Base-by-base conservation (phyloP, 30 jellyfish, hydroid and myxozoan species). In the Haliclystus octoradiatus region DNA sequence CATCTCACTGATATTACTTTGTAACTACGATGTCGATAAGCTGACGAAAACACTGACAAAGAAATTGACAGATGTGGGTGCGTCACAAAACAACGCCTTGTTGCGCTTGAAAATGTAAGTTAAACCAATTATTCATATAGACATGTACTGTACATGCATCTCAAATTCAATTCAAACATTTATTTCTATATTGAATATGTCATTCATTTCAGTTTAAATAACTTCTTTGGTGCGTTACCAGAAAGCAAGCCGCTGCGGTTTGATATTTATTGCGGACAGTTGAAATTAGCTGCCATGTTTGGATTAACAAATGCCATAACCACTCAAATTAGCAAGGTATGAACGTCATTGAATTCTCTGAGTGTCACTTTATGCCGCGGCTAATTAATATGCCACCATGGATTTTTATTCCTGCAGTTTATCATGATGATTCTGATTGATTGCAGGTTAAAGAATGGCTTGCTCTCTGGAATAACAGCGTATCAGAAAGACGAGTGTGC, bases 1-100 rank as follows among this genome's bases (percentile, higher is more conserved):
- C 61, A 88, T 88, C 7, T 88, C 94, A 22, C 84, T 88, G 50
- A 88, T 88, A 28, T 90, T 88, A 14, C 84, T 88, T 1, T 88
- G 97, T 71, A 71, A 93, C 26, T 53, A 67, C 1, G 97, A 88
- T 31, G 34, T 76, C 33, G 97, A 81, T 52, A 88, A 88, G 50
- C 80, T 88, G 74, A 70, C 94, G 5, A 69, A 65, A 35, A 80
- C 70, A 50, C 74, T 88, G 29, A 69, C 87, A 25, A 57, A 83
- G 23, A 88, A 88, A 71, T 31, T 88, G 9, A 88, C 95, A 30
- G 97, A 88, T 29, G 84, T 88, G 69, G 97, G 97, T 34, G 97
- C 97, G 24, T 66, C 95, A 13, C 92, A 88, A 28, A 64, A 81
- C 25, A 88, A 80, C 63, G 95, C 94, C 47, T 63, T 81, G 80